Conservation (phyloP, 2,113 vertebrate genomes). For the Pipa parva region DNA sequence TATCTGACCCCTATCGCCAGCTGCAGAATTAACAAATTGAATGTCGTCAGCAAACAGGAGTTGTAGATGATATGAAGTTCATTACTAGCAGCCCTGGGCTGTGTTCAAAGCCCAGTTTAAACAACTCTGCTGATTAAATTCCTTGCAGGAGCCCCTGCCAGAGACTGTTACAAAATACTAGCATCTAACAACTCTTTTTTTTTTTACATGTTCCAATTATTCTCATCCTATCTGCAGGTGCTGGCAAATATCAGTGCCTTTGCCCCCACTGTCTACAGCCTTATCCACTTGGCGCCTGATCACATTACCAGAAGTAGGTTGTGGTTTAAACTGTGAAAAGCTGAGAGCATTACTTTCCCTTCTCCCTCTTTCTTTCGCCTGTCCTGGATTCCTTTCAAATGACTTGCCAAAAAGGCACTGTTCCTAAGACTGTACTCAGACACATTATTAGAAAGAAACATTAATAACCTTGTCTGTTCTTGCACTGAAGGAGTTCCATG, state of each 20-base stretch:
- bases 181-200: slow-evolving; percentile 61
- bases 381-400: slow-evolving; percentile 41
- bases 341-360: slow-evolving; percentile 51
- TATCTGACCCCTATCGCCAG: slow-evolving; percentile 76
- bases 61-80: slow-evolving; percentile 70
- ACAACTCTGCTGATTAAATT: slow-evolving; percentile 80
- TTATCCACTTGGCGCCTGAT: slow-evolving; percentile 78
- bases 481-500: slow-evolving; percentile 19
- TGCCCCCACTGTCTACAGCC: slow-evolving; percentile 68
- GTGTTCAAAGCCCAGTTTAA: slow-evolving; percentile 66
- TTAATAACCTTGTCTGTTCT: slow-evolving; percentile 10
- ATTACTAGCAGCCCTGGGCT: slow-evolving; percentile 63
- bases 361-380: slow-evolving; percentile 40
- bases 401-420: slow-evolving; percentile 23
- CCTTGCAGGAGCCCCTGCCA: slow-evolving; percentile 68
- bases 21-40: slow-evolving; percentile 80
- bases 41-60: slow-evolving; percentile 75
- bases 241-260: slow-evolving; percentile 69
- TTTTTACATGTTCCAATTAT: slow-evolving; percentile 69
- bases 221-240: slow-evolving; percentile 73
- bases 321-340: slow-evolving; percentile 66
- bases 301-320: slow-evolving; percentile 60
- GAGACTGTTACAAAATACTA: slow-evolving; percentile 68
- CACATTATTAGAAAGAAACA: slow-evolving; percentile 29
- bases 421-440: slow-evolving; percentile 40